These are phyloP conservation scores for Percina caprodes DNA, from an alignment of 2,113 vertebrate genomes.

Conservation along the genomic window DNA sequence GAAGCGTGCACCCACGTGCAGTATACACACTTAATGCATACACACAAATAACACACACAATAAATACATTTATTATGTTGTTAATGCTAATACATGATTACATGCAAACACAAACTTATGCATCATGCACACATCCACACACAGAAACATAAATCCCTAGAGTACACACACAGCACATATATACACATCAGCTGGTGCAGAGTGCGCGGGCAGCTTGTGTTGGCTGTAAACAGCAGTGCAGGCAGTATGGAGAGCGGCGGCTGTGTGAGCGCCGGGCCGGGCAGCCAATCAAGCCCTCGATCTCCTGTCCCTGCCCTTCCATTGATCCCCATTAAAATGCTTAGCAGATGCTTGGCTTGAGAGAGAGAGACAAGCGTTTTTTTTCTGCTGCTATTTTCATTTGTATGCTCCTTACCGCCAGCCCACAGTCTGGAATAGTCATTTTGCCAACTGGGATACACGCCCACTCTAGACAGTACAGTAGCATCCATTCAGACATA, in stretches of 20 bases:
- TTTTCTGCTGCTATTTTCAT: constrained; percentile 70
- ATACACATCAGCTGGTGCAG: constrained; percentile 64
- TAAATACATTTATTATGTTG: neutral
- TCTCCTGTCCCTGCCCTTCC: constrained; percentile 80
- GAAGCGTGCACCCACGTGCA: neutral
- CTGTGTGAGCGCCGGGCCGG: constrained; percentile 68
- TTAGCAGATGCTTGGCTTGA: constrained; percentile 81
- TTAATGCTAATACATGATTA: constrained; percentile 12
- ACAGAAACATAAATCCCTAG: constrained; percentile 14
- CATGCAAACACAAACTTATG: neutral
- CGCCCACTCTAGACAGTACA: constrained; percentile 69
- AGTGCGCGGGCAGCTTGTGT: constrained; percentile 78
- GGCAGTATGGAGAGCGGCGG: constrained; percentile 72
- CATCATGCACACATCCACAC: neutral
- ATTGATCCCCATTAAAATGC: constrained; percentile 85
- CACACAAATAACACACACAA: constrained; percentile 3
- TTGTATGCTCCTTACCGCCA: constrained; percentile 64
- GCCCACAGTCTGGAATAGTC: constrained; percentile 74
- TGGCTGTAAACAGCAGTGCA: constrained; percentile 81
- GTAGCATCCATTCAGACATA: constrained; percentile 70
- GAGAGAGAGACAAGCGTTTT: constrained; percentile 61
- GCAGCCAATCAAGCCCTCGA: constrained; percentile 82
- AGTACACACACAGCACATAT: constrained; percentile 26
- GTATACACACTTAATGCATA: constrained; percentile 6
- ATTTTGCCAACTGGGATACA: constrained; percentile 73